phyloP scores from a whole-genome alignment of 2,888 invertebrate genomes.

The Euplagia quadripunctaria region DNA sequence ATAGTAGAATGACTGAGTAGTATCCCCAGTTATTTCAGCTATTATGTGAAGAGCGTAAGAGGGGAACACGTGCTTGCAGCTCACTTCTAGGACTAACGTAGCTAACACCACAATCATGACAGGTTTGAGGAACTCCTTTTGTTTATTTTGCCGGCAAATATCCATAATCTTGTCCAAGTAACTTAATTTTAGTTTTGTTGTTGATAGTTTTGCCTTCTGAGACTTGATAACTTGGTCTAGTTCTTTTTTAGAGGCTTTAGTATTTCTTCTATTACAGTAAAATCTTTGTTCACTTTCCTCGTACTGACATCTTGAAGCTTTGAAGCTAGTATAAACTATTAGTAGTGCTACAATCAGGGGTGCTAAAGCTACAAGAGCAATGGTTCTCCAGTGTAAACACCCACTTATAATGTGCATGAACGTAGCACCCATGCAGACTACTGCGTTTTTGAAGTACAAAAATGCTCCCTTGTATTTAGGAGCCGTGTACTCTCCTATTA shows the following conservation, averaged over 20 bases:
- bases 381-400: conserved; percentile 61
- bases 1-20: conserved; percentile 55
- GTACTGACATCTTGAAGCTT: conserved; percentile 51
- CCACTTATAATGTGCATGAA: conserved; percentile 43
- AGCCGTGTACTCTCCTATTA: conserved; percentile 78
- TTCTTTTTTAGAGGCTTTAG: conserved; percentile 50
- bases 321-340: conserved; percentile 72
- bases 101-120: conserved; percentile 51
- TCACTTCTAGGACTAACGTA: conserved; percentile 55
- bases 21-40: conserved; percentile 51
- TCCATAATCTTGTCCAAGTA: not conserved
- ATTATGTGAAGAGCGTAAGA: conserved; percentile 61
- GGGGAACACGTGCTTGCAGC: conserved; percentile 61
- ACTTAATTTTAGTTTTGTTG: conserved; percentile 25
- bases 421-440: conserved; percentile 37
- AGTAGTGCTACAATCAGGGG: conserved; percentile 57
- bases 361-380: conserved; percentile 58
- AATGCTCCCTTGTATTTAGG: conserved; percentile 85
- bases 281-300: conserved; percentile 82
- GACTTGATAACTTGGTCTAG: conserved; percentile 45
- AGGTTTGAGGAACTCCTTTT: conserved; percentile 59
- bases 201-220: conserved; percentile 32
- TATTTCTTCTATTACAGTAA: conserved; percentile 81
- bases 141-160: conserved; percentile 44
- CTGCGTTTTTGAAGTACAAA: conserved; percentile 58